A percentile compares a stretch with the other conserved stretches of the same genome.
Evolutionary conservation across 1,140 invertebrate species (phyloP).

Genomic region (Musca domestica): DNA sequence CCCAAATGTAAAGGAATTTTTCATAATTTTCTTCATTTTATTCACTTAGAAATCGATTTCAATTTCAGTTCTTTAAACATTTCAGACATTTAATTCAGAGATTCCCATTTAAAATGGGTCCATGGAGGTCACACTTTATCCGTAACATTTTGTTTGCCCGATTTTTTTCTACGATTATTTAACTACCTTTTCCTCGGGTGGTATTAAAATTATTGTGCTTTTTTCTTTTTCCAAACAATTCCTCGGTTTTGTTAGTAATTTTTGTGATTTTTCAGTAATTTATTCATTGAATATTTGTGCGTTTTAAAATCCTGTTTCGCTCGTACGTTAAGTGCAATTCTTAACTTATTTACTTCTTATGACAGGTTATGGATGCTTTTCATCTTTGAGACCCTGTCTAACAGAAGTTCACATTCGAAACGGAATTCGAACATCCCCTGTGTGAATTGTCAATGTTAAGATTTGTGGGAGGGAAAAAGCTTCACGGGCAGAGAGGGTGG

Average conservation of each 20-base stretch:
- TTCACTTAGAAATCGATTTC: background rate
- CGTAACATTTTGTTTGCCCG: background rate
- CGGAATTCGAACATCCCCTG: background rate
- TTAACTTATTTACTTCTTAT: conserved; percentile 19
- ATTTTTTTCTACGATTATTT: background rate
- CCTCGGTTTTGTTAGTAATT: background rate
- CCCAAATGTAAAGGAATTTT: background rate
- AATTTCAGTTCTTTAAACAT: no score
- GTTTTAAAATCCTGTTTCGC: background rate
- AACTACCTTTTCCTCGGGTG: background rate
- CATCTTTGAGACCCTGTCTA: background rate
- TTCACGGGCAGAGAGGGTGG: conserved; percentile 10
- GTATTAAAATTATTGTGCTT: conserved; percentile 9
- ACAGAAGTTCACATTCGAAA: background rate
- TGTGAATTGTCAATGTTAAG: background rate
- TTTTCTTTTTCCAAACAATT: conserved; percentile 5
- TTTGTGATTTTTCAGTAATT: background rate
- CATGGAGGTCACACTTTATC: background rate
- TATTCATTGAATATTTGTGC: background rate
- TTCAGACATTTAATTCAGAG: no score
- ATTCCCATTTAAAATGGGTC: background rate
- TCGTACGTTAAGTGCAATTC: conserved; percentile 16
- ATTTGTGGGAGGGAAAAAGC: background rate
- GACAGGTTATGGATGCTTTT: conserved; percentile 20
- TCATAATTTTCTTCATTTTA: conserved; percentile 7